phyloP scores from a whole-genome alignment of 2,113 vertebrate genomes.

The Gymnarchus niloticus region DNA sequence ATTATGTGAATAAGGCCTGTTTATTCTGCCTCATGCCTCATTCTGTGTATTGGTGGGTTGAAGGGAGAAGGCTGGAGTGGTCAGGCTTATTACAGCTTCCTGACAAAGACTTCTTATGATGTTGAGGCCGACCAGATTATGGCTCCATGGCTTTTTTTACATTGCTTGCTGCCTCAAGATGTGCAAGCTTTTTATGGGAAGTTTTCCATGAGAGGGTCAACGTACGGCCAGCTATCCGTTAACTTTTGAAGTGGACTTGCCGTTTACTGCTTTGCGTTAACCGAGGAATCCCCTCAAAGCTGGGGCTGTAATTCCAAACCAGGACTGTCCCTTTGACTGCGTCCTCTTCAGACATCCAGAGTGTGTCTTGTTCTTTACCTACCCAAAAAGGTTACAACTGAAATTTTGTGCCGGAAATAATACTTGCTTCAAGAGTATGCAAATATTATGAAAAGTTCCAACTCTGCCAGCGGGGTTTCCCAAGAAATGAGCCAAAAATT shows the following conservation, averaged over 20 bases:
- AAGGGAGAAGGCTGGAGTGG: not conserved
- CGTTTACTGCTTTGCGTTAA: not conserved
- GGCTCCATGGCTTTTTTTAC: not conserved
- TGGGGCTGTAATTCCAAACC: not conserved
- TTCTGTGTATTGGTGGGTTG: not conserved
- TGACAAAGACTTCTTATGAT: not conserved
- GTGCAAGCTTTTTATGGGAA: not conserved
- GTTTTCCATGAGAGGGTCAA: not conserved
- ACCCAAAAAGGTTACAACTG: conserved; percentile 4
- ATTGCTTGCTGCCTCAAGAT: too few species aligned
- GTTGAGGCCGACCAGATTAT: not conserved
- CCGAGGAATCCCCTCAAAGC: not conserved
- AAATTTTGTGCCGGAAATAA: conserved; percentile 18
- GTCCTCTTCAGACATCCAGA: conserved; percentile 19
- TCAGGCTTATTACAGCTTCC: not conserved
- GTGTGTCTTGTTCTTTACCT: conserved; percentile 16
- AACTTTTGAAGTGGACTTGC: not conserved
- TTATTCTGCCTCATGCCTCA: not conserved
- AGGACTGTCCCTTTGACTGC: too few species aligned
- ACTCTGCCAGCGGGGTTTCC: not conserved
- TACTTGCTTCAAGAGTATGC: conserved; percentile 25
- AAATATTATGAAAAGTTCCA: not conserved
- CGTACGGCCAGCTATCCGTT: not conserved
- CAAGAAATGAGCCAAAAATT: not conserved
- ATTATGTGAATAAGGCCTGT: not conserved